Evolutionary conservation across 2,888 invertebrate species (phyloP).

Genomic region (Epirrhoe tristata): DNA sequence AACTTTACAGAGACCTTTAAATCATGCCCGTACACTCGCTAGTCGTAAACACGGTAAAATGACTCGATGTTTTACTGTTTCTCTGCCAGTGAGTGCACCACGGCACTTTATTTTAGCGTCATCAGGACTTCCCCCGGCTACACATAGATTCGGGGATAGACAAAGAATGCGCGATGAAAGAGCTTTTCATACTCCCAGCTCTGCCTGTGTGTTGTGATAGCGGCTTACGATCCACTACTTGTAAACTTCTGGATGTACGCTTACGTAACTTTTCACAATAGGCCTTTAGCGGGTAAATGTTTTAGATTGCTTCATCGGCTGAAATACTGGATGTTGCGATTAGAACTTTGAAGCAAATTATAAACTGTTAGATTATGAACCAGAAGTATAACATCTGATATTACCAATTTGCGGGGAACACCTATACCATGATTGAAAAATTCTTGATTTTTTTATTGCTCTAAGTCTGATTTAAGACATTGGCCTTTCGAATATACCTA

Average conservation of each 20-base stretch:
- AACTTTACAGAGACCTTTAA: constrained; percentile 18
- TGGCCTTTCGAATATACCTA: too few relatives aligned
- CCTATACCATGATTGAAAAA: too few relatives aligned
- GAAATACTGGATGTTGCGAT: background rate
- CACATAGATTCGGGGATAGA: constrained; percentile 72
- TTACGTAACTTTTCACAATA: constrained; percentile 30
- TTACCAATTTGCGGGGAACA: too few relatives aligned
- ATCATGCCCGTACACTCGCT: constrained; percentile 21
- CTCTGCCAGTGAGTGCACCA: constrained; percentile 59
- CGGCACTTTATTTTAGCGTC: constrained; percentile 67
- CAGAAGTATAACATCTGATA: too few relatives aligned
- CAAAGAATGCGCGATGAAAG: constrained; percentile 72
- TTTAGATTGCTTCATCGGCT: constrained; percentile 10
- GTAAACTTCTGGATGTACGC: constrained; percentile 35
- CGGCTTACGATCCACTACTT: constrained; percentile 58
- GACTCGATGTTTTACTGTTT: constrained; percentile 44
- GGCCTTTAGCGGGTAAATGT: constrained; percentile 11
- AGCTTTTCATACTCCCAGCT: constrained; percentile 62
- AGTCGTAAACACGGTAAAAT: constrained; percentile 26
- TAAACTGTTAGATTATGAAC: background rate
- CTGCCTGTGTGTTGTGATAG: constrained; percentile 63
- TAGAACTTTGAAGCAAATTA: background rate
- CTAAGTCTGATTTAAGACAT: too few relatives aligned
- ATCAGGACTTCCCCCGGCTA: constrained; percentile 61
- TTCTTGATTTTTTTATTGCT: too few relatives aligned